phyloP scores from a whole-genome alignment of 2,797 vertebrate genomes.

The Gambelia wislizenii region DNA sequence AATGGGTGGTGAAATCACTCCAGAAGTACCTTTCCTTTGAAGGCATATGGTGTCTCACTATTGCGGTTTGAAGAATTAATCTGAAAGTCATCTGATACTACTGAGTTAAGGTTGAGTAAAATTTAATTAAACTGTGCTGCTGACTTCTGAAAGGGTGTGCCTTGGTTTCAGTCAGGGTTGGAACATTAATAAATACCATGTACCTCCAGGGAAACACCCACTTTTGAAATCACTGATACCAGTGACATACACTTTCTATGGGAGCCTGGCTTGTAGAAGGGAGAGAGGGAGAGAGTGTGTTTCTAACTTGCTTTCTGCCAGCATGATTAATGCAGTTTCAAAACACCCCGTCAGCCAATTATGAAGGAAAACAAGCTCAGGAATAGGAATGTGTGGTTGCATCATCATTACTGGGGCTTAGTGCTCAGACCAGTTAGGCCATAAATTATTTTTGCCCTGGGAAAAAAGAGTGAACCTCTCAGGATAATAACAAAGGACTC shows the following conservation, averaged over 20 bases:
- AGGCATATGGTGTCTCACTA: background rate
- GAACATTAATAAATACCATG: conserved; percentile 69
- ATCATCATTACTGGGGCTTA: conserved; percentile 42
- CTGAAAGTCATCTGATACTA: conserved; percentile 35
- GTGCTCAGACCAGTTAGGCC: conserved; percentile 55
- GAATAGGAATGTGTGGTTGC: conserved; percentile 63
- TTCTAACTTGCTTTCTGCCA: conserved; percentile 62
- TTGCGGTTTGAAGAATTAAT: conserved; percentile 38
- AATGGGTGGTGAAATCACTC: background rate
- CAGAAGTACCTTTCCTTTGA: background rate
- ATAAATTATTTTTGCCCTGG: conserved; percentile 56
- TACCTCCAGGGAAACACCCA: conserved; percentile 66
- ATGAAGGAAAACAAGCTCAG: conserved; percentile 63
- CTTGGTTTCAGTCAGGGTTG: conserved; percentile 68
- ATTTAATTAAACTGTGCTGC: conserved; percentile 55
- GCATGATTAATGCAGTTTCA: conserved; percentile 62
- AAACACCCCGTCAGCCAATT: conserved; percentile 65
- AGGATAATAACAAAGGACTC: conserved; percentile 43
- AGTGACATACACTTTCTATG: conserved; percentile 54
- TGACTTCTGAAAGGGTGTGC: conserved; percentile 61
- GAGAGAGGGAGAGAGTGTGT: conserved; percentile 43
- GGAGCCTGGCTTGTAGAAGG: conserved; percentile 46
- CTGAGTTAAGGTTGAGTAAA: conserved; percentile 58
- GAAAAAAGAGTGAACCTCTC: conserved; percentile 51
- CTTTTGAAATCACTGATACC: conserved; percentile 65